Conservation (phyloP, 2,888 invertebrate genomes). For the Creontiades dilutus region DNA sequence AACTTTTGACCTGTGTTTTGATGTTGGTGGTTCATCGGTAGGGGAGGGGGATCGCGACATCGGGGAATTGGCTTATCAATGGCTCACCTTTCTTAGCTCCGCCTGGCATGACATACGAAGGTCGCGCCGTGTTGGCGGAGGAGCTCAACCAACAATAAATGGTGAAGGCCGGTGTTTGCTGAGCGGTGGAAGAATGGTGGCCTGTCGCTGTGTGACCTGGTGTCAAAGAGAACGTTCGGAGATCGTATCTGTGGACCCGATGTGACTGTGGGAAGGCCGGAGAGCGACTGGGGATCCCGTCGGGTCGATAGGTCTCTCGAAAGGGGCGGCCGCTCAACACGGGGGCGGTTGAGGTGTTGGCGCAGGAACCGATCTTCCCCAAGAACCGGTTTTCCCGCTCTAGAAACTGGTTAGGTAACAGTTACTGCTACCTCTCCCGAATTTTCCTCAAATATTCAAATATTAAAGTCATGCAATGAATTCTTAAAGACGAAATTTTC, state of each 20-base stretch:
- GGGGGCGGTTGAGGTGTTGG: not conserved
- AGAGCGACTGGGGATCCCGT: conserved; percentile 28
- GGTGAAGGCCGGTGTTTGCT: conserved; percentile 74
- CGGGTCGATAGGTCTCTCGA: not conserved
- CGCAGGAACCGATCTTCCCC: not conserved
- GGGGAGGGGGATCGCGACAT: not conserved
- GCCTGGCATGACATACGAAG: conserved; percentile 77
- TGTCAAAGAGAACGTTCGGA: not conserved
- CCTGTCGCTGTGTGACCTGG: not conserved
- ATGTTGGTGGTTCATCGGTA: not conserved
- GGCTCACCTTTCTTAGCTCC: conserved; percentile 77
- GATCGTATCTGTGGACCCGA: not conserved
- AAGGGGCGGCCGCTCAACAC: not conserved
- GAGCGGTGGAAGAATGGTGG: not conserved
- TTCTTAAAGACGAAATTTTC: no score
- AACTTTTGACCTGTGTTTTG: not conserved
- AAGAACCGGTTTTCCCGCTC: no score
- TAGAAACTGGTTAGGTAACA: not conserved
- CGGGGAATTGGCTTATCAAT: not conserved
- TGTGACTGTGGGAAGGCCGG: not conserved
- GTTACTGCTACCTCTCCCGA: not conserved
- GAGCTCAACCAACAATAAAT: conserved; percentile 78
- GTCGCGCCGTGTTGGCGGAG: conserved; percentile 77
- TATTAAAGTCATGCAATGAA: no score
- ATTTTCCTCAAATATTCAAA: no score